Evolutionary conservation across 2,888 invertebrate genomes (phyloP).

Genomic region (Yponomeuta evonymella): DNA sequence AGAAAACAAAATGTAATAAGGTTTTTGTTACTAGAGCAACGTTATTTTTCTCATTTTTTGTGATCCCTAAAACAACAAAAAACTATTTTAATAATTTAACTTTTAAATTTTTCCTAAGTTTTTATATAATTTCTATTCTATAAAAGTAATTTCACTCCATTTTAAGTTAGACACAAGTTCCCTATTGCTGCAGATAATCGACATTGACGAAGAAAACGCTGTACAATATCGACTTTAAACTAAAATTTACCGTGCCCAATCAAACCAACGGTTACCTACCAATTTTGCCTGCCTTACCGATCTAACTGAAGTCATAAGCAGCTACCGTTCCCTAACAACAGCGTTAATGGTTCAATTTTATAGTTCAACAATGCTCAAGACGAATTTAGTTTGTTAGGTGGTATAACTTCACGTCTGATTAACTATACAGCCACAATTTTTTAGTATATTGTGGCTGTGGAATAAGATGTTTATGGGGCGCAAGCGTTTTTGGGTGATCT

Average conservation of each 20-base stretch:
- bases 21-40: too few species aligned
- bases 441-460: slow-evolving; percentile 38
- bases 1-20: too few species aligned
- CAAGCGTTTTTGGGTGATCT: background rate
- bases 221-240: background rate
- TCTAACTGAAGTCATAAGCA: background rate
- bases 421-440: slow-evolving; percentile 37
- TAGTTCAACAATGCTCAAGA: background rate
- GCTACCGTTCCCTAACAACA: slow-evolving; percentile 1
- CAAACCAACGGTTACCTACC: background rate
- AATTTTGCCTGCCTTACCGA: background rate
- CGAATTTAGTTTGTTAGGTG: background rate
- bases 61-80: too few species aligned
- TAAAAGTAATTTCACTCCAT: too few species aligned
- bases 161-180: too few species aligned
- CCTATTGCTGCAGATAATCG: background rate
- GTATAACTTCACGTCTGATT: slow-evolving; percentile 34
- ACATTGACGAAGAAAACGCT: background rate
- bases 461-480: slow-evolving; percentile 20
- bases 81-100: too few species aligned
- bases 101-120: too few species aligned
- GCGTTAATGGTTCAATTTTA: background rate
- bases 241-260: background rate
- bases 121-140: too few species aligned
- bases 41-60: too few species aligned